A percentile compares a stretch with the other conserved stretches of the same genome.
Conservation (phyloP, 2,888 invertebrate genomes). For the Caenorhabditis imperialis region DNA sequence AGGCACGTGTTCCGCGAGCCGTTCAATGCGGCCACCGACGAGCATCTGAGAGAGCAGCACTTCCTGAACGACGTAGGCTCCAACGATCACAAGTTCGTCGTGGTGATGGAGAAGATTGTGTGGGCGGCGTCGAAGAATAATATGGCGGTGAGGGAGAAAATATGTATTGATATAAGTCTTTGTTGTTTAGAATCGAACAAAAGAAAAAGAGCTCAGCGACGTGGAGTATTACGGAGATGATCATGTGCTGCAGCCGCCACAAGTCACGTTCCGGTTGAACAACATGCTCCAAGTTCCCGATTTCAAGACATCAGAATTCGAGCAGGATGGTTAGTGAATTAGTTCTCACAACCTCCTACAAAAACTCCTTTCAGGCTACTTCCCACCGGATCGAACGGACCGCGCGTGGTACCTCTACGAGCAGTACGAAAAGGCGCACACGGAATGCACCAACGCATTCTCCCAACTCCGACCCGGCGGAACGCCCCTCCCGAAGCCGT, state of each 20-base stretch:
- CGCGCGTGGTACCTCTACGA: conserved; percentile 10
- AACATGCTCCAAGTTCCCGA: neutral
- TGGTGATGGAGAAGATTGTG: neutral
- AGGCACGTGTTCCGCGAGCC: neutral
- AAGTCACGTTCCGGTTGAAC: conserved; percentile 10
- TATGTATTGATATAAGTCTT: neutral
- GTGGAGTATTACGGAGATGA: conserved; percentile 24
- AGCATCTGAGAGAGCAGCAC: conserved; percentile 9
- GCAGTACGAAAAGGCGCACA: neutral
- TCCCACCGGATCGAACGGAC: neutral
- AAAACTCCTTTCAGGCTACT: conserved; percentile 22
- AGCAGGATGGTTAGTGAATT: conserved; percentile 3
- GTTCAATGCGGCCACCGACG: neutral
- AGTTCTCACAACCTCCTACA: neutral
- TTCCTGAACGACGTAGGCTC: neutral
- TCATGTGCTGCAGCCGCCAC: neutral
- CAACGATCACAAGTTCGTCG: conserved; percentile 1
- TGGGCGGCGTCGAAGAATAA: neutral
- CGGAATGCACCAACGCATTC: neutral
- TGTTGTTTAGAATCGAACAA: conserved; percentile 10
- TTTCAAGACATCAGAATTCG: conserved; percentile 1
- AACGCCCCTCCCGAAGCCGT: neutral
- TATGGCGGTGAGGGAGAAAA: neutral
- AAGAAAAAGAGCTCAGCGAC: conserved; percentile 1
- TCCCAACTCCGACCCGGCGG: conserved; percentile 2